Evolutionary conservation across 2,797 vertebrate species (phyloP), one percentile per base, ranked within the genome.

Genomic region (Loriculus beryllinus): DNA sequence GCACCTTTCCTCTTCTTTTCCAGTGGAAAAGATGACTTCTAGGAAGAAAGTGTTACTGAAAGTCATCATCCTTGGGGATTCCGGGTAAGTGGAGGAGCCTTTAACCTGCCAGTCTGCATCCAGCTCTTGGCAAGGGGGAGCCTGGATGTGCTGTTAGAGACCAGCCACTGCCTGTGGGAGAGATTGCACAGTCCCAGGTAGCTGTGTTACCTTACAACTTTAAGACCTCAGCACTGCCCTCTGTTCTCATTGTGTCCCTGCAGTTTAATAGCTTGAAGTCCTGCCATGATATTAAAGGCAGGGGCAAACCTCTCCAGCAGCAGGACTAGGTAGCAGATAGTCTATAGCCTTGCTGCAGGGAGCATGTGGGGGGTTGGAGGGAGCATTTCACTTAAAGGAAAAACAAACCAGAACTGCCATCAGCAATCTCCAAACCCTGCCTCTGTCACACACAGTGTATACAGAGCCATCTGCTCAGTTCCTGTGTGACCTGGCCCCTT

Each of bases 1-100:
- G 29, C 10, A 33, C 68, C 96, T 49, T 59, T 94, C 47, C 7
- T 80, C 76, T 77, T 93, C 39, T 70, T 90, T 96, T 95, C 60
- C 82, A 99, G 98, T 97, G 98, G 97, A 97, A 98, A 99, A 97
- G 97, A 99, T 99, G 99, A 99, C 99, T 43, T 99, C 99, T 97
- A 99, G 99, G 98, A 99, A 99, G 99, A 99, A 99, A 99, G 99
- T 99, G 91, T 98, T 99, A 95, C 98, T 99, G 95, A 99, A 99
- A 98, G 99, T 99, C 93, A 99, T 99, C 98, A 99, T 99, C 97
- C 98, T 99, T 21, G 99, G 99, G 97, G 99, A 99, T 93, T 99
- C 99, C 9, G 99, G 99, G 99, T 99, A 97, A 99, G 99, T 98
- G 75, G 63, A 56, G 31, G 70, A 84, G 16, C 59, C 49, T 90